These are phyloP conservation scores for Timema cristinae DNA, from an alignment of 2,888 invertebrate species.

Conservation along the genomic window DNA sequence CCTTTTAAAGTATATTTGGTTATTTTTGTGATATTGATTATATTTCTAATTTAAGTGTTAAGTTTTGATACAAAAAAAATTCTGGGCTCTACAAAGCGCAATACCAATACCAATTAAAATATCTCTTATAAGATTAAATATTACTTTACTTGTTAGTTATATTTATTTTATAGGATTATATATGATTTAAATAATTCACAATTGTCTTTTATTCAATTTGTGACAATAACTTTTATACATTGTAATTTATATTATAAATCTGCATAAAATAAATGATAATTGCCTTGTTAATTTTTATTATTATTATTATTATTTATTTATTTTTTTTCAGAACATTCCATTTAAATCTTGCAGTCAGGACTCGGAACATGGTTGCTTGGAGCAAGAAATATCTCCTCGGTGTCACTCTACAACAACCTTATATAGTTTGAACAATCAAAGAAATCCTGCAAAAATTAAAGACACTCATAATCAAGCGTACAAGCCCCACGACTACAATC, in stretches of 20 bases:
- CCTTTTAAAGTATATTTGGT: too few relatives aligned
- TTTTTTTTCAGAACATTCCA: constrained; percentile 71
- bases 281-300: neutral
- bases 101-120: too few relatives aligned
- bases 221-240: too few relatives aligned
- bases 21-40: too few relatives aligned
- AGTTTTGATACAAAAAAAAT: too few relatives aligned
- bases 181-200: neutral
- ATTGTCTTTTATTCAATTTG: neutral
- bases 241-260: too few relatives aligned
- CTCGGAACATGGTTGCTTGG: constrained; percentile 60
- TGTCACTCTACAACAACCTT: constrained; percentile 47
- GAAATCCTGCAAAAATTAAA: constrained; percentile 52
- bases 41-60: too few relatives aligned
- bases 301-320: constrained; percentile 6
- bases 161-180: too few relatives aligned
- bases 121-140: too few relatives aligned
- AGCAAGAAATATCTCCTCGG: constrained; percentile 64
- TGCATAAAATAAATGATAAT: too few relatives aligned
- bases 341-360: constrained; percentile 71
- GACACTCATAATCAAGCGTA: constrained; percentile 51
- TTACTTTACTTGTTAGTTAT: too few relatives aligned
- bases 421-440: constrained; percentile 39
- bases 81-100: too few relatives aligned
- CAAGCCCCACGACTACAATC: constrained; percentile 45